Percentiles rank a stretch among this genome's conserved stretches.
These are phyloP conservation scores for Geotrypetes seraphini DNA, from an alignment of 2,797 vertebrate genomes.

Conservation along the genomic window DNA sequence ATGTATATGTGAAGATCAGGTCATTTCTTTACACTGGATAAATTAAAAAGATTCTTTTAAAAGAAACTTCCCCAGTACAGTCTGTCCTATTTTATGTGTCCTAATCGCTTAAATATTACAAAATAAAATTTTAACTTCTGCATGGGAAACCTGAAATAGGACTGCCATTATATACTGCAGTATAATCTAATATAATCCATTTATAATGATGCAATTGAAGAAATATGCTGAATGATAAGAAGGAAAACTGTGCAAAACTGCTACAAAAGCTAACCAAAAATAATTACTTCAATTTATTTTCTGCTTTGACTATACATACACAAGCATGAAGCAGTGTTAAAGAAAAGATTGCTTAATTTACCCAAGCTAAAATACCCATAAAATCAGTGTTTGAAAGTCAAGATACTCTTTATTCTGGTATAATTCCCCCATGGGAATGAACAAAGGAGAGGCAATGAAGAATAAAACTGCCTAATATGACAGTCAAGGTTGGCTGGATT, in stretches of 20 bases:
- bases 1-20: no score
- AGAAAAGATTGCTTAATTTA: conserved; percentile 12
- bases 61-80: no score
- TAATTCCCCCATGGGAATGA: conserved; percentile 10
- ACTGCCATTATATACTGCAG: not conserved
- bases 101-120: no score
- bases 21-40: no score
- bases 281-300: conserved; percentile 4
- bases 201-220: conserved; percentile 6
- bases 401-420: conserved; percentile 19
- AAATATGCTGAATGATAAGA: not conserved
- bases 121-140: no score
- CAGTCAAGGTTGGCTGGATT: conserved; percentile 22
- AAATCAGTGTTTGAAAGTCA: conserved; percentile 5
- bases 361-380: not conserved
- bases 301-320: conserved; percentile 10
- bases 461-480: conserved; percentile 32
- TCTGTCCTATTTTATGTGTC: no score
- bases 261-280: conserved; percentile 4
- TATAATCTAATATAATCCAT: conserved; percentile 9
- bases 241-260: rapidly evolving
- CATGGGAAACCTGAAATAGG: conserved; percentile 5
- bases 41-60: no score
- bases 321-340: conserved; percentile 1
- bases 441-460: conserved; percentile 21